These are phyloP conservation scores for Drosophila austrosaltans DNA, from an alignment of 2,888 invertebrate species.

Conservation along the genomic window DNA sequence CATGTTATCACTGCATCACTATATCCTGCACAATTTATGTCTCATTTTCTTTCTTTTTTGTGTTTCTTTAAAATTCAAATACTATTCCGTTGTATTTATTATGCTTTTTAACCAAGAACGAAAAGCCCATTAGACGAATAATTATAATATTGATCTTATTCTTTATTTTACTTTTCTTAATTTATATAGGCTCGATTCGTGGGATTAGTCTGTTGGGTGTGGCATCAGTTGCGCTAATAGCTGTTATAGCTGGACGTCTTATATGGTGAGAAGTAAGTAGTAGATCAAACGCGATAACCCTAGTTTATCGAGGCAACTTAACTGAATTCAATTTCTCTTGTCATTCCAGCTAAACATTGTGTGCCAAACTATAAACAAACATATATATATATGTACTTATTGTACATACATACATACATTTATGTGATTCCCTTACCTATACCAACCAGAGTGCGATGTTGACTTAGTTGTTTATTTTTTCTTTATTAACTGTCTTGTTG, in stretches of 20 bases:
- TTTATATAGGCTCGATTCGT: slow-evolving; percentile 42
- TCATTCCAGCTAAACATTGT: slow-evolving; percentile 43
- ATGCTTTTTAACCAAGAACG: neutral
- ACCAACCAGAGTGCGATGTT: slow-evolving; percentile 23
- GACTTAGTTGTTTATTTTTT: slow-evolving; percentile 21
- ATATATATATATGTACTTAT: neutral
- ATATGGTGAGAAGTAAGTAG: slow-evolving; percentile 79
- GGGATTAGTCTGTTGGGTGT: slow-evolving; percentile 65
- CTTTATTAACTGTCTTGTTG: slow-evolving; percentile 36
- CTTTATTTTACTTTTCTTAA: slow-evolving; percentile 2
- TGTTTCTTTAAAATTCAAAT: neutral
- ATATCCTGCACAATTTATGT: neutral
- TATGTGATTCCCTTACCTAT: slow-evolving; percentile 57
- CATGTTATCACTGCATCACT: neutral
- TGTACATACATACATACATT: slow-evolving; percentile 21
- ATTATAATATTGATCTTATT: neutral
- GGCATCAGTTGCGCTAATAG: slow-evolving; percentile 65
- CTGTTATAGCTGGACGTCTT: slow-evolving; percentile 61
- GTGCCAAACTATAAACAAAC: slow-evolving; percentile 38
- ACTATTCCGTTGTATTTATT: neutral
- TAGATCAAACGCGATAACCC: neutral
- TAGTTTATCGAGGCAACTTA: neutral
- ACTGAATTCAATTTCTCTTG: slow-evolving; percentile 27
- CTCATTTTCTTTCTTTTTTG: neutral
- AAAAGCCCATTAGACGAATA: neutral